Evolutionary conservation across 1,140 invertebrate species (phyloP), one percentile per base, ranked within the genome.

Genomic region (Drosophila nigrodunni): DNA sequence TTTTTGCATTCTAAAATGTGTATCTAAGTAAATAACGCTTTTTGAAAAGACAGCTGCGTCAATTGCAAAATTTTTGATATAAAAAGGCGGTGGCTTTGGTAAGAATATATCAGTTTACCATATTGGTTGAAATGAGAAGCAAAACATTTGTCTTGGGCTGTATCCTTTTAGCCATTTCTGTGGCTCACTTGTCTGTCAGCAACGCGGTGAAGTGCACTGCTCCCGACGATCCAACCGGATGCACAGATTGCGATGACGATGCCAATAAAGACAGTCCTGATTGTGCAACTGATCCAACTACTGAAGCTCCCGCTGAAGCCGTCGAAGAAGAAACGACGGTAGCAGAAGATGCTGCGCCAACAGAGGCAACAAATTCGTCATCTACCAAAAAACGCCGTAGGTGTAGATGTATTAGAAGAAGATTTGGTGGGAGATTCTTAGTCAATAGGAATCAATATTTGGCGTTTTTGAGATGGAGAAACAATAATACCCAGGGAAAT

Each of bases 1-100:
- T 15, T 15, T 15, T 15, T 15, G 15, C 15, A 5, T 7, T 3
- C 9, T 37, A 37, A 37, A 41, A 41, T 11, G 11, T 41, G 2
- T 11, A 3, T 2, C 11, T 0, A 11, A 41, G 9, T 41, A 41
- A 10, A 41, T 41, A 35, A n/a, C 1, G n/a, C 6, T 25, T 13
- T n/a, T 35, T n/a, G 7, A 8, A 9, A 34, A 52, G 18, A 15
- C 50, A 54, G n/a, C 50, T 54, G 30, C 15, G 50, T 18, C n/a
- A 35, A 54, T 54, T 18, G 50, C 9, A 4, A 41, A 62, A 62
- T 35, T n/a, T 39, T 62, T 10, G 13, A 30, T 52, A 62, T 62
- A 62, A 62, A 62, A 39, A n/a, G 25, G 25, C 30, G 3, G 15
- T 2, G 11, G 13, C 0, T 7, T 13, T 6, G 3, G 5, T 11